Percentiles rank a stretch among this genome's conserved stretches.
Conservation (phyloP, 2,113 vertebrate species). For the Leptobrachium leishanense region DNA sequence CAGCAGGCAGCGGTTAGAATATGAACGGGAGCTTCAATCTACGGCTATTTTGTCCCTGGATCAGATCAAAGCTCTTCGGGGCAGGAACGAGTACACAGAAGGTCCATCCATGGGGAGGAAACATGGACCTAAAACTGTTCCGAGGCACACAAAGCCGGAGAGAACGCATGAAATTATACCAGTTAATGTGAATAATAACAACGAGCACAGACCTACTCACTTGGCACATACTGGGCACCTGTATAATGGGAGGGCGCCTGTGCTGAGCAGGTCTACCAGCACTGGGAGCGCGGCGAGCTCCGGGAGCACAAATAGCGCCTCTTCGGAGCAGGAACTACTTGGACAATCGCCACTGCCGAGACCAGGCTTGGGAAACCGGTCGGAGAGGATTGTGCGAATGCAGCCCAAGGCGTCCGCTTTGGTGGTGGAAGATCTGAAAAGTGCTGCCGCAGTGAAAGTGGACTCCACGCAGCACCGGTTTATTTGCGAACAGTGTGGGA, state of each 20-base stretch:
- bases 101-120: conserved; percentile 85
- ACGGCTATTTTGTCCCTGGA: conserved; percentile 89
- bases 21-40: conserved; percentile 78
- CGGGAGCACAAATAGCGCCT: conserved; percentile 85
- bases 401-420: conserved; percentile 83
- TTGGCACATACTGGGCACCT: conserved; percentile 60
- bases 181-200: conserved; percentile 90
- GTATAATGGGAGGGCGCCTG: conserved; percentile 67
- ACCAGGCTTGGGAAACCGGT: conserved; percentile 62
- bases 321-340: conserved; percentile 88
- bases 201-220: conserved; percentile 73
- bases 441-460: conserved; percentile 70
- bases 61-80: conserved; percentile 94
- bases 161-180: conserved; percentile 93
- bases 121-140: conserved; percentile 68
- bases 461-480: conserved; percentile 82
- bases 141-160: conserved; percentile 88
- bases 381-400: conserved; percentile 76
- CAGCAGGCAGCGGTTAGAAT: conserved; percentile 81
- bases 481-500: conserved; percentile 91
- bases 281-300: conserved; percentile 91
- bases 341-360: conserved; percentile 75
- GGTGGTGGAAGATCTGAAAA: conserved; percentile 78
- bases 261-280: conserved; percentile 89
- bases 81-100: conserved; percentile 94